Base-by-base conservation (phyloP, 2,113 vertebrate genomes). In the Sinocyclocheilus grahami region DNA sequence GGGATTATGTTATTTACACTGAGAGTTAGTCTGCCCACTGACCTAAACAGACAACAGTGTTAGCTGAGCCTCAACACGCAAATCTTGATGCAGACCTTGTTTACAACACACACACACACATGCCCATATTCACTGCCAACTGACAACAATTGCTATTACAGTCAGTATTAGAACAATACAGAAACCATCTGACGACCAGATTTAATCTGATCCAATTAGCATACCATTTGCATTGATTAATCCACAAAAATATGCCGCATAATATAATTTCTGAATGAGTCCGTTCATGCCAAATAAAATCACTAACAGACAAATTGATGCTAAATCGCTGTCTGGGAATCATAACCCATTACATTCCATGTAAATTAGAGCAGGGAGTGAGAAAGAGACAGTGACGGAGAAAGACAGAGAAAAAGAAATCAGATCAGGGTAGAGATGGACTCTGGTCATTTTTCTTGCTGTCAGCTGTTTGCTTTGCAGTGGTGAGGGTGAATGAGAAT, bases 211-310 rank as follows among this genome's bases (percentile, higher is more conserved):
- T 33, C 33, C 60, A 87, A 82, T 89, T 87, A 82, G 77, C 85
- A 89, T 87, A 82, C 10, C 63, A 89, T 87, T 89, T 89, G 85
- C 82, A 89, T 88, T 87, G 82, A 85, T 86, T 84, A 87, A 53
- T 82, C 77, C 78, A 78, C 80, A 76, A 69, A 84, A 83, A 77
- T 51, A 82, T 58, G 71, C 58, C n/a, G 51, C 10, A 62, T 53
- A 86, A 76, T 86, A 53, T 51, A 46, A 86, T 63, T 77, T 82
- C 48, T 67, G 72, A 78, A 62, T 16, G 22, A 85, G 76, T 69
- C 55, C n/a, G 42, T 78, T 53, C 20, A 13, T 71, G 63, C 18
- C 48, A 71, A 79, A 78, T 77, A 85, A 85, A 69, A 58, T 69
- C 30, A 39, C 60, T 37, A 69, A 53, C 46, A 16, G 30, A 53